A percentile compares a stretch with the other conserved stretches of the same genome.
These are phyloP conservation scores for Perognathus longimembris DNA, from an alignment of 2,113 vertebrate species.

Conservation along the genomic window DNA sequence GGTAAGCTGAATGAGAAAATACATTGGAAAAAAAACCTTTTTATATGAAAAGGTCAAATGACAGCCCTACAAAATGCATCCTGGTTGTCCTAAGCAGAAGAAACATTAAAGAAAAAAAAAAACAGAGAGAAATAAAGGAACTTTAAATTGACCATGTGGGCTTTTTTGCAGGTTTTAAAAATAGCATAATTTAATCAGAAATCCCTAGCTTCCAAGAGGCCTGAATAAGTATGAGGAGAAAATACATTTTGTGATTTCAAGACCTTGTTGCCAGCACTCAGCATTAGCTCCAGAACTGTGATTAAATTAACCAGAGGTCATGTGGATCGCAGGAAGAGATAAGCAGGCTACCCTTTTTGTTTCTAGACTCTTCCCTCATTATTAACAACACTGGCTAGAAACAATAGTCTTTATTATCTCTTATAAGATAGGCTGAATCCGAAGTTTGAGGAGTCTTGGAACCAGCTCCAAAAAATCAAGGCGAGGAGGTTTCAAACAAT, in stretches of 20 bases:
- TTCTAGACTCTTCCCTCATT: background rate
- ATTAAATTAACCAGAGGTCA: conserved; percentile 63
- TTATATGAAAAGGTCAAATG: conserved; percentile 50
- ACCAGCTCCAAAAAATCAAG: conserved; percentile 9
- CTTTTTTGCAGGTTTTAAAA: conserved; percentile 40
- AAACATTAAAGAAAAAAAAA: conserved; percentile 35
- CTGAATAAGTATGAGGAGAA: conserved; percentile 17
- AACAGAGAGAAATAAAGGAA: conserved; percentile 11
- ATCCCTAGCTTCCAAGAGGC: conserved; percentile 3
- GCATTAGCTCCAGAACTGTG: background rate
- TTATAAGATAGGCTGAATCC: background rate
- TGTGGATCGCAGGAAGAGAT: conserved; percentile 26
- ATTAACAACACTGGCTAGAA: background rate
- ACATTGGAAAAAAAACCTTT: conserved; percentile 19
- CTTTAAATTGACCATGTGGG: conserved; percentile 32
- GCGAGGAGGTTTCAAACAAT: background rate
- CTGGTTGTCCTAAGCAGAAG: conserved; percentile 33
- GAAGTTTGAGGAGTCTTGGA: conserved; percentile 16
- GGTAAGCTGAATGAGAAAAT: conserved; percentile 34
- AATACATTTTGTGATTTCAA: conserved; percentile 8
- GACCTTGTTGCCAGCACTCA: background rate
- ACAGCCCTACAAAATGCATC: conserved; percentile 12
- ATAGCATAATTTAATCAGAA: conserved; percentile 61
- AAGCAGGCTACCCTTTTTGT: background rate
- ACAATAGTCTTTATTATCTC: background rate